These are phyloP conservation scores for Poeciliopsis presidionis DNA, from an alignment of 2,797 vertebrate species.

Conservation along the genomic window DNA sequence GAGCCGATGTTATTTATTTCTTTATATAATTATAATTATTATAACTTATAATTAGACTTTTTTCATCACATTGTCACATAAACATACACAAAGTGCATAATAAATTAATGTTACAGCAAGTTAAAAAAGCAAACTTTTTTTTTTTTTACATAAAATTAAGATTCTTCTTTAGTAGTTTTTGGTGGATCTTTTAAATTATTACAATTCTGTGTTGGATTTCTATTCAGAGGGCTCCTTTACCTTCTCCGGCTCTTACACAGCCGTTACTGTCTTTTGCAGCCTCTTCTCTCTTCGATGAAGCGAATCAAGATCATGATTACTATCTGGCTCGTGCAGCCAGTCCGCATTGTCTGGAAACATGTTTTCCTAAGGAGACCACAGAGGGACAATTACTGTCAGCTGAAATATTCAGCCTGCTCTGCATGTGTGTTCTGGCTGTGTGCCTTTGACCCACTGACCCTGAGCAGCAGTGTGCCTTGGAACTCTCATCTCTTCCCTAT, in stretches of 20 bases:
- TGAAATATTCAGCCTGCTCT: constrained; percentile 74
- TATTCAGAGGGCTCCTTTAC: constrained; percentile 24
- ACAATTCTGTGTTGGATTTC: constrained; percentile 6
- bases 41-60: too few species aligned
- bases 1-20: constrained; percentile 4
- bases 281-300: constrained; percentile 61
- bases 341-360: constrained; percentile 72
- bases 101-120: background rate
- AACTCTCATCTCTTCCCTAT: constrained; percentile 47
- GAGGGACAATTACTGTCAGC: constrained; percentile 78
- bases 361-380: constrained; percentile 77
- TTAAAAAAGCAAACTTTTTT: background rate
- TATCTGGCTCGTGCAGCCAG: constrained; percentile 72
- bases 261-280: constrained; percentile 59
- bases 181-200: background rate
- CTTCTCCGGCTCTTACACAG: constrained; percentile 58
- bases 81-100: background rate
- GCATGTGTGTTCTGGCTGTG: constrained; percentile 77
- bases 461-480: constrained; percentile 65
- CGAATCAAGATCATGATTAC: constrained; percentile 78
- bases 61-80: constrained; percentile 6
- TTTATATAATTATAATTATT: background rate
- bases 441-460: constrained; percentile 77
- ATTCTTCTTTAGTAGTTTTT: background rate
- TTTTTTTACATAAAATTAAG: background rate